phyloP scores from a whole-genome alignment of 1,140 invertebrate species.

The Camponotus vicinus region DNA sequence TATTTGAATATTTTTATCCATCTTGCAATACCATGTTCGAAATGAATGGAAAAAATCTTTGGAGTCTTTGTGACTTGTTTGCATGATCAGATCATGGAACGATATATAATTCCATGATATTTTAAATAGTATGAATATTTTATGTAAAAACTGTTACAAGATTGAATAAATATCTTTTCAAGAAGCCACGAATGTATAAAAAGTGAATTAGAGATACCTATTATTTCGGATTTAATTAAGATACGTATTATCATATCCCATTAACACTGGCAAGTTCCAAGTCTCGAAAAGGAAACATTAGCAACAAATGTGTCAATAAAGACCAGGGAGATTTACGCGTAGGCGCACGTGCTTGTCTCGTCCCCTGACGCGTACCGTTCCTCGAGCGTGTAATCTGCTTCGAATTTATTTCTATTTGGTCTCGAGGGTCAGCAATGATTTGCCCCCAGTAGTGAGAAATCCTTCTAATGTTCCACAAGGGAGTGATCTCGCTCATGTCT shows the following conservation, averaged over 20 bases:
- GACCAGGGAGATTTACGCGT: constrained; percentile 48
- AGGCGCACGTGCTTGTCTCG: constrained; percentile 35
- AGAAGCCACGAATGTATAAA: neutral
- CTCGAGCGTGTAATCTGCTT: constrained; percentile 67
- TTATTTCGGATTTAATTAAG: neutral
- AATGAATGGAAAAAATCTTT: no score
- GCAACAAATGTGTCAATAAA: constrained; percentile 54
- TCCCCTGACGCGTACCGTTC: constrained; percentile 28
- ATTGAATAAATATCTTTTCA: neutral
- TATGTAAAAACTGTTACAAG: neutral
- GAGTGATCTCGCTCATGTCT: constrained; percentile 67
- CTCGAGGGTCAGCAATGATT: constrained; percentile 74
- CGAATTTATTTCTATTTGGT: constrained; percentile 79
- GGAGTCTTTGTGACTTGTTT: no score
- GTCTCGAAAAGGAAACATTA: constrained; percentile 36
- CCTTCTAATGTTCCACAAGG: constrained; percentile 59
- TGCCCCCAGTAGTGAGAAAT: constrained; percentile 43
- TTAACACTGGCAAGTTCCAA: neutral
- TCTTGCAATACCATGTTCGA: no score
- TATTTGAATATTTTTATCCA: neutral
- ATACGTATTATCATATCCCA: neutral
- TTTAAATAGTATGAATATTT: neutral
- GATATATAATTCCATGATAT: neutral
- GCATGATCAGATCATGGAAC: no score
- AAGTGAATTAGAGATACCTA: neutral